Conservation (phyloP, 2,113 vertebrate species). For the Sturnira hondurensis region DNA sequence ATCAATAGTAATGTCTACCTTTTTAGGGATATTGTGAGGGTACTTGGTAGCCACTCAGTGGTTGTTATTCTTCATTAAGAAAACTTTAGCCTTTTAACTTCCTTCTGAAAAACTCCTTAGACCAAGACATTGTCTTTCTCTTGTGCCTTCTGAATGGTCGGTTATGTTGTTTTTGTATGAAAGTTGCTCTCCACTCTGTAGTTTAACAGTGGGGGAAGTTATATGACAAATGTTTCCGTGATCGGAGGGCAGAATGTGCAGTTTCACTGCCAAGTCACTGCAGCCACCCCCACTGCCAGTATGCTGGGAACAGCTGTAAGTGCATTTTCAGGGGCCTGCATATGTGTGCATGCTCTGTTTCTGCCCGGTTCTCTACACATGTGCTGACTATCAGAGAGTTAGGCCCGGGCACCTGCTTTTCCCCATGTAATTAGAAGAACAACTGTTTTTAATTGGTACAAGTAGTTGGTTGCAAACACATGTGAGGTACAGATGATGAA, state of each 20-base stretch:
- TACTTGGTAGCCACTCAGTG: background rate
- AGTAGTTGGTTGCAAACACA: constrained; percentile 44
- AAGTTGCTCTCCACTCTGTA: constrained; percentile 14
- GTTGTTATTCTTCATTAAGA: background rate
- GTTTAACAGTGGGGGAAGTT: background rate
- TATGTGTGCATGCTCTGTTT: background rate
- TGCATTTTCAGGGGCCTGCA: background rate
- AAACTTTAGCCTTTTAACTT: background rate
- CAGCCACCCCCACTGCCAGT: background rate
- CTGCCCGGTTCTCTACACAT: constrained; percentile 1
- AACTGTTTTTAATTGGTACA: constrained; percentile 59
- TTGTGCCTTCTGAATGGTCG: background rate
- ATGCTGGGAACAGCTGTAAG: background rate
- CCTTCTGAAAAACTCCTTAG: background rate
- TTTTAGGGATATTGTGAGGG: background rate
- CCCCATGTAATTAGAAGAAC: constrained; percentile 37
- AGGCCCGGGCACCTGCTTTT: constrained; percentile 36
- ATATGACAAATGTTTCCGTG: constrained; percentile 12
- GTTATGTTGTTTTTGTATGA: background rate
- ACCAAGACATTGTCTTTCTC: background rate
- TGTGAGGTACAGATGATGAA: constrained; percentile 37
- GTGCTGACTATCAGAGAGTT: background rate
- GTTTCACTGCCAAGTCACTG: constrained; percentile 11
- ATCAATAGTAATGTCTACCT: background rate
- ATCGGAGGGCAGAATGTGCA: background rate